Conservation (phyloP, 2,113 vertebrate species). For the Zapus hudsonius region DNA sequence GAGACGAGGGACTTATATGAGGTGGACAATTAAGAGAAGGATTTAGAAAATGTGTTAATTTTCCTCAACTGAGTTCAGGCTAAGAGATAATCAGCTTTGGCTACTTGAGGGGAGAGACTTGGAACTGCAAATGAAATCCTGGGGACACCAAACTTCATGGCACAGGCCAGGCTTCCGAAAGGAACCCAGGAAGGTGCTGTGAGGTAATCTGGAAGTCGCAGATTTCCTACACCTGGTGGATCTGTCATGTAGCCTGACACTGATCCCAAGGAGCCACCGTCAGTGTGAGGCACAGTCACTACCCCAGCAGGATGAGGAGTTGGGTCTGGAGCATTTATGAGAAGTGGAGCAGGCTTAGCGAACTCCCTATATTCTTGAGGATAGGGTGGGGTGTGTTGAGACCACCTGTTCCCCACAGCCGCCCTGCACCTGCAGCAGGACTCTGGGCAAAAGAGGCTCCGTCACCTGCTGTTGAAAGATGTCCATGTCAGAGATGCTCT, state of each 20-base stretch:
- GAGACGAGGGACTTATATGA: no score
- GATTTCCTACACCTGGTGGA: neutral
- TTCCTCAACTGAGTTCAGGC: neutral
- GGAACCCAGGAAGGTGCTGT: accelerated
- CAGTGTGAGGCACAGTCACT: neutral
- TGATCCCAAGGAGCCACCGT: no score
- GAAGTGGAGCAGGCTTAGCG: accelerated
- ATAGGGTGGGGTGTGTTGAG: accelerated
- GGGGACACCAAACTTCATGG: no score
- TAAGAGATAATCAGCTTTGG: neutral
- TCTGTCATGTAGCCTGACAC: no score
- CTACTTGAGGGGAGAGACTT: neutral
- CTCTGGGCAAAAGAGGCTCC: no score
- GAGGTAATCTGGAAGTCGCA: neutral
- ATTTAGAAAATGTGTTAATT: neutral
- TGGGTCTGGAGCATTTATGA: neutral
- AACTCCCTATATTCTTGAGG: neutral
- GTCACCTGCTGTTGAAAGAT: neutral
- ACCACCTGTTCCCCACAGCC: accelerated
- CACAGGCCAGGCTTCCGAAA: neutral
- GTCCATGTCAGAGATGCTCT: neutral
- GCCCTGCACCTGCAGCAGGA: no score
- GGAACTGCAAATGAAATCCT: neutral
- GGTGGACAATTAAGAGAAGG: neutral
- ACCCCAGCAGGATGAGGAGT: accelerated